Base-by-base conservation (phyloP, 1,140 invertebrate genomes). In the Charaxes varanes region DNA sequence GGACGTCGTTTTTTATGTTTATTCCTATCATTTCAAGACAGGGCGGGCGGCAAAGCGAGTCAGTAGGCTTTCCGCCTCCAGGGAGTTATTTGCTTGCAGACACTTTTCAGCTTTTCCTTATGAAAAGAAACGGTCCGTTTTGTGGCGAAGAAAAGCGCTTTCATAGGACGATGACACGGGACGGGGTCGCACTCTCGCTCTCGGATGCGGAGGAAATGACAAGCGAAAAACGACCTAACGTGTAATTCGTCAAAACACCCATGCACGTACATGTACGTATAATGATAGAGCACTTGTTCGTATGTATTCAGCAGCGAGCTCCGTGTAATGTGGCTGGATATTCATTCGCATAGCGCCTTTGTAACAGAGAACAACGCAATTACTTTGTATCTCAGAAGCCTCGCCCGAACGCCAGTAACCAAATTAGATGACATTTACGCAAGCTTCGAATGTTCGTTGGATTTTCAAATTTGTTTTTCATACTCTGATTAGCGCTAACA, bases 41-140 rank as follows among this genome's bases (percentile, higher is more conserved):
- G 61, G 67, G 55, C 49, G 18, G 35, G 23, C 40, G 49, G 35
- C 37, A 71, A 74, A 74, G 63, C 65, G 59, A 80, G 76, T 63
- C 76, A 78, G 73, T 77, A 72, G 73, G 78, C 62, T 71, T 68
- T 72, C 50, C 55, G 56, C 78, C 78, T 72, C 76, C 44, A 72
- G 78, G 78, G 78, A 82, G 69, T 72, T 78, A 78, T 80, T 77
- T 80, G 76, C 72, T 72, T 73, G 74, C 58, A 78, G 76, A 78
- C 76, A 80, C 76, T 80, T 82, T 81, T 80, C 71, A 82, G 72
- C 64, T 77, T 78, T 76, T 77, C 65, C 71, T 74, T 78, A 76
- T 82, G 78, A 82, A 82, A 82, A 80, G 76, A 77, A 82, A 78
- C 68, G 66, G 73, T 68, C 71, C 74, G 76, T 80, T 83, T 83